Percentiles rank a stretch among this genome's conserved stretches.
These are phyloP conservation scores for Falco peregrinus DNA, from an alignment of 2,797 vertebrate genomes.

Conservation along the genomic window DNA sequence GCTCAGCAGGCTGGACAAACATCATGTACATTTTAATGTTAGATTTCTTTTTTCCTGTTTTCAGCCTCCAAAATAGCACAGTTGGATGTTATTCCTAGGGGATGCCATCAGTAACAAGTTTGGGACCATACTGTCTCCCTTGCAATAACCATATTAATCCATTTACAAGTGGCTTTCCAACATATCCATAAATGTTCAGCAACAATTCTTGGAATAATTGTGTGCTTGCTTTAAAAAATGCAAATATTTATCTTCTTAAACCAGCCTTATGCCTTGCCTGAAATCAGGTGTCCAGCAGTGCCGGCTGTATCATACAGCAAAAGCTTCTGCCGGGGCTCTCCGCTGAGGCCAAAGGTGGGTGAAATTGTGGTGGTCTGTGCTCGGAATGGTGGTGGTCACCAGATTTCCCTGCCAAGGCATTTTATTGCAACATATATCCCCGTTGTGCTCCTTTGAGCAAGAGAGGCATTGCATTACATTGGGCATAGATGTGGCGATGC, in stretches of 20 bases:
- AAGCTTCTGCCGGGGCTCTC: background rate
- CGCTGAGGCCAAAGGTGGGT: background rate
- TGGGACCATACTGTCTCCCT: background rate
- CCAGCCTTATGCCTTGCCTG: background rate
- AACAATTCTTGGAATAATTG: background rate
- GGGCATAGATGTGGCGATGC: background rate
- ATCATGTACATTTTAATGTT: background rate
- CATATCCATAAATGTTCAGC: background rate
- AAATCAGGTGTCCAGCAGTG: background rate
- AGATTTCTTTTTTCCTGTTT: background rate
- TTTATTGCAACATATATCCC: background rate
- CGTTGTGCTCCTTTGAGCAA: background rate
- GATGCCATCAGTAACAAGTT: background rate
- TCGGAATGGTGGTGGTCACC: background rate
- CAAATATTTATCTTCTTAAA: background rate
- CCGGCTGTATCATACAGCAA: background rate
- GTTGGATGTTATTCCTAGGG: background rate
- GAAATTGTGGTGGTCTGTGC: background rate
- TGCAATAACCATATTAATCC: background rate
- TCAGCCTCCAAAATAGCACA: background rate
- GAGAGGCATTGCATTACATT: too few species aligned
- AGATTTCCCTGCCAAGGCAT: background rate
- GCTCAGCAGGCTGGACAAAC: background rate
- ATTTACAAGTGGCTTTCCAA: background rate
- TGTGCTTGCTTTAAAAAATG: background rate